These are phyloP conservation scores for Helostoma temminkii DNA, from an alignment of 2,797 vertebrate genomes.

Conservation along the genomic window DNA sequence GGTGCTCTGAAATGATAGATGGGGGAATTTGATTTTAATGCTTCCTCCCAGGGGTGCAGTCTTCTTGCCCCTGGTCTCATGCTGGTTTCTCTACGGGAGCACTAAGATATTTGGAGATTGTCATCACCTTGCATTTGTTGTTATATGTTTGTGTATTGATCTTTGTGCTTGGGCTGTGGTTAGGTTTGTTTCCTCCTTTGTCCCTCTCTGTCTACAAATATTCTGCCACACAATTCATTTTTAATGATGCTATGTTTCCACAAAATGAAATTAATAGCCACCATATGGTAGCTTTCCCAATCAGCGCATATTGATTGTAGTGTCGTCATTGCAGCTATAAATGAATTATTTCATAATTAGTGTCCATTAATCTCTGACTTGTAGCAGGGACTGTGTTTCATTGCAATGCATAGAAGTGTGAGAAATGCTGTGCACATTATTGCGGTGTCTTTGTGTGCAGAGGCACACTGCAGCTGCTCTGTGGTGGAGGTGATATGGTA, in stretches of 20 bases:
- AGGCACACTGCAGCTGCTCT: constrained; percentile 73
- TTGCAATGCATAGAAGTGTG: constrained; percentile 34
- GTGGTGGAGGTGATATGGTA: constrained; percentile 77
- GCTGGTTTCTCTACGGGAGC: constrained; percentile 27
- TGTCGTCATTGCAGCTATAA: constrained; percentile 13
- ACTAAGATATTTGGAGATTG: constrained; percentile 19
- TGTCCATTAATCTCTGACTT: constrained; percentile 6
- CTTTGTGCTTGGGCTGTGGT: not conserved
- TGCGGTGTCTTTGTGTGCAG: constrained; percentile 74
- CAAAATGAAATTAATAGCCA: constrained; percentile 27
- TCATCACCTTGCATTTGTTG: constrained; percentile 18
- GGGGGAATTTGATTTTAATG: constrained; percentile 68
- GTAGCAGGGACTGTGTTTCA: not conserved
- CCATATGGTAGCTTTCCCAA: constrained; percentile 23
- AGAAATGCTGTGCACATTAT: constrained; percentile 42
- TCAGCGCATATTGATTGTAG: constrained; percentile 30
- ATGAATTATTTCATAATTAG: constrained; percentile 18
- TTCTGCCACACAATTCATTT: constrained; percentile 27
- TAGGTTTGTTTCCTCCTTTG: not conserved
- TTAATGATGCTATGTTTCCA: constrained; percentile 43
- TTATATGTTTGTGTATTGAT: constrained; percentile 11
- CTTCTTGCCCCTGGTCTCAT: constrained; percentile 49
- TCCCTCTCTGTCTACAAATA: not conserved
- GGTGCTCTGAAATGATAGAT: constrained; percentile 58
- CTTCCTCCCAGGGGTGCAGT: constrained; percentile 61